A percentile compares a stretch with the other conserved stretches of the same genome.
These are phyloP conservation scores for Bryconaethiops microstoma DNA, from an alignment of 2,797 vertebrate genomes.

Conservation along the genomic window DNA sequence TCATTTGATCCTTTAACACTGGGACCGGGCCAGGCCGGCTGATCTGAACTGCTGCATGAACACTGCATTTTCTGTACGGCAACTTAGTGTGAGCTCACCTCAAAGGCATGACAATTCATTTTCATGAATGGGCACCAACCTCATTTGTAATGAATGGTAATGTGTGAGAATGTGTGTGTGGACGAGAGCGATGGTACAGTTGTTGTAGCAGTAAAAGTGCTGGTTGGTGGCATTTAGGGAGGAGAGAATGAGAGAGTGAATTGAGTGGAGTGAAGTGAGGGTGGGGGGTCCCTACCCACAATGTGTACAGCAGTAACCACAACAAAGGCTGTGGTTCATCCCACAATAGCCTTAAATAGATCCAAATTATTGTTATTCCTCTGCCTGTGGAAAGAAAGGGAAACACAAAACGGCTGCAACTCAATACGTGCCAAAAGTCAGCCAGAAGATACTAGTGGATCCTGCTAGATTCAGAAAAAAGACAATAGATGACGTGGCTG, in stretches of 20 bases:
- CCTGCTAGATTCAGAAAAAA: slow-evolving; percentile 61
- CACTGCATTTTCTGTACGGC: slow-evolving; percentile 19
- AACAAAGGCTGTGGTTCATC: slow-evolving; percentile 92
- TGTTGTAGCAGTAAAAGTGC: slow-evolving; percentile 50
- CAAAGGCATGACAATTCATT: slow-evolving; percentile 44
- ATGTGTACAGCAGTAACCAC: slow-evolving; percentile 90
- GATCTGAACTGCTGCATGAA: neutral
- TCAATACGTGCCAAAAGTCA: slow-evolving; percentile 70
- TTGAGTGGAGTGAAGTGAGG: slow-evolving; percentile 45
- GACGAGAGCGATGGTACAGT: slow-evolving; percentile 43
- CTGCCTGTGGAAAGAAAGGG: slow-evolving; percentile 80
- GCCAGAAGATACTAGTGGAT: slow-evolving; percentile 73
- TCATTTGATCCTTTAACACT: slow-evolving; percentile 37
- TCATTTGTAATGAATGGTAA: slow-evolving; percentile 56
- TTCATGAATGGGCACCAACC: slow-evolving; percentile 62
- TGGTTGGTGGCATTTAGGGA: slow-evolving; percentile 52
- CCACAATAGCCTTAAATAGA: slow-evolving; percentile 86
- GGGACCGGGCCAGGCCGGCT: slow-evolving; percentile 33
- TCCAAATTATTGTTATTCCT: slow-evolving; percentile 89
- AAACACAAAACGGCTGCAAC: slow-evolving; percentile 78
- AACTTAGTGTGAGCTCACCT: slow-evolving; percentile 38
- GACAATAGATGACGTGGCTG: neutral
- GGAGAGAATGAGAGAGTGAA: slow-evolving; percentile 47
- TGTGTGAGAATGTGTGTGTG: slow-evolving; percentile 42
- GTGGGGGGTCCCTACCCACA: slow-evolving; percentile 80